These are phyloP conservation scores for Crax fasciolata DNA, from an alignment of 2,797 vertebrate species.

Conservation along the genomic window DNA sequence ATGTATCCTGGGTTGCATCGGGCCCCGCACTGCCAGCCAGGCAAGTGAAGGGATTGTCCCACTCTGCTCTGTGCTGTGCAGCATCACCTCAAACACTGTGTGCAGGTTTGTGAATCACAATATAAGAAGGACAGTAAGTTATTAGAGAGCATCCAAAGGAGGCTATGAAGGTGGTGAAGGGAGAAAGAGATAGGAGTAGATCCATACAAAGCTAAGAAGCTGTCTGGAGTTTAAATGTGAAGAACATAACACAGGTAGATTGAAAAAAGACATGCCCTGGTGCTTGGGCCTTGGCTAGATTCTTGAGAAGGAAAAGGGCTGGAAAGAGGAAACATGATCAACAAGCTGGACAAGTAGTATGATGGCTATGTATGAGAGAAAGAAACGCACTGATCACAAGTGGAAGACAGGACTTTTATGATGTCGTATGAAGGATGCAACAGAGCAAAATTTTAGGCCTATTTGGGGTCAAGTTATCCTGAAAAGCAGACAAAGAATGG, in stretches of 20 bases:
- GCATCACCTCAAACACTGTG: too few relatives aligned
- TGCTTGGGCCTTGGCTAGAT: neutral
- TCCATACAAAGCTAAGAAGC: neutral
- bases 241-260: neutral
- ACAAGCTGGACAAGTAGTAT: neutral
- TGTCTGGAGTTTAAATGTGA: neutral
- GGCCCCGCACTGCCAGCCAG: too few relatives aligned
- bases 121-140: too few relatives aligned
- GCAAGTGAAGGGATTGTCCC: too few relatives aligned
- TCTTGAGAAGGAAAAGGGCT: neutral
- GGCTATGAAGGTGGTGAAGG: too few relatives aligned
- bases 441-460: neutral
- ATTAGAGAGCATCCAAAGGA: too few relatives aligned
- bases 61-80: too few relatives aligned
- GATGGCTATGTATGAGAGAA: neutral
- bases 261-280: neutral
- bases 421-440: neutral
- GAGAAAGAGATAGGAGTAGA: neutral
- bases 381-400: neutral
- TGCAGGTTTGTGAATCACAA: too few relatives aligned
- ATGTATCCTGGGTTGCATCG: too few relatives aligned
- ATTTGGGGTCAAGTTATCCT: accelerated
- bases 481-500: neutral
- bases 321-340: neutral
- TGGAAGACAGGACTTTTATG: neutral